phyloP scores from a whole-genome alignment of 2,797 vertebrate genomes.

The Chaunax sp. region DNA sequence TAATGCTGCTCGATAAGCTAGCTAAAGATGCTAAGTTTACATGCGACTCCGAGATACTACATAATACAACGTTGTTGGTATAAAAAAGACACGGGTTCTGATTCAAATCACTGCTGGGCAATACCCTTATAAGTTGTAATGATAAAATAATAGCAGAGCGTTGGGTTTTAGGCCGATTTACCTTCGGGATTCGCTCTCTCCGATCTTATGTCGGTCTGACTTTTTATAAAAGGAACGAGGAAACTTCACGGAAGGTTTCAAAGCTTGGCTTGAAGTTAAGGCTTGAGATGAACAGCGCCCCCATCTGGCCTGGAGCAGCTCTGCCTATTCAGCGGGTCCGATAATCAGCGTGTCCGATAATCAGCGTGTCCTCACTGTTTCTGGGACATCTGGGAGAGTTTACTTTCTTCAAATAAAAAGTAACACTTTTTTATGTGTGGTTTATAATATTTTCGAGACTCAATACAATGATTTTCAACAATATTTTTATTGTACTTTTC shows the following conservation, averaged over 20 bases:
- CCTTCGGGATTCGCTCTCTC: slow-evolving; percentile 54
- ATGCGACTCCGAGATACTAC: neutral
- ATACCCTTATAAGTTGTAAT: fast-evolving
- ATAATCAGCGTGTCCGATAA: no score
- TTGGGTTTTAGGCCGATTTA: slow-evolving; percentile 16
- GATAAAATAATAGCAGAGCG: fast-evolving
- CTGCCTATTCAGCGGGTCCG: neutral
- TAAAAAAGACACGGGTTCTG: fast-evolving
- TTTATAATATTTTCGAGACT: no score
- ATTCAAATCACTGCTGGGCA: fast-evolving
- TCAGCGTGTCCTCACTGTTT: neutral
- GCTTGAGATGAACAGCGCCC: neutral
- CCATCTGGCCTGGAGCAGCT: slow-evolving; percentile 9
- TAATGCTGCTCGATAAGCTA: slow-evolving; percentile 51
- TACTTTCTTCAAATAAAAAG: no score
- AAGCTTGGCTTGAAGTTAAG: neutral
- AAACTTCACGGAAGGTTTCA: slow-evolving; percentile 5
- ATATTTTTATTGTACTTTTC: no score
- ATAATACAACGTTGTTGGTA: fast-evolving
- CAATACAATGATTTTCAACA: no score
- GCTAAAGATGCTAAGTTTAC: slow-evolving; percentile 9
- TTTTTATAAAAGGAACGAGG: slow-evolving; percentile 17
- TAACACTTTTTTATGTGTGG: no score
- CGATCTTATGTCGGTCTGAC: slow-evolving; percentile 47
- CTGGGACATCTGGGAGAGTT: no score